Evolutionary conservation across 2,113 vertebrate species (phyloP), one percentile per base, ranked within the genome.

Genomic region (Numenius arquata): DNA sequence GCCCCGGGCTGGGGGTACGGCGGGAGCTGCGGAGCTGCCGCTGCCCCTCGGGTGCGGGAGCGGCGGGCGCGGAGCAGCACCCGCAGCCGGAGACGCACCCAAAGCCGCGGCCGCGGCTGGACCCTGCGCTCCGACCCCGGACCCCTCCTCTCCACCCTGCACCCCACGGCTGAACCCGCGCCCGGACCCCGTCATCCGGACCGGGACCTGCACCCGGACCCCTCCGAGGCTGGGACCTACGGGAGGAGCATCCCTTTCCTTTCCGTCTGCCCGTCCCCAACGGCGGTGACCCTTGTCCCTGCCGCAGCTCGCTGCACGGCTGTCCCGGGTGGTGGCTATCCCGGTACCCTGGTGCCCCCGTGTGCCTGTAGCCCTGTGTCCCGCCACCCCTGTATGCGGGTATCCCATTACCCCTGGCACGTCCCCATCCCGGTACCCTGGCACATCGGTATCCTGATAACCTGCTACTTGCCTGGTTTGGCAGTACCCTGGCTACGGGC

Each of bases 331-430:
- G n/a, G 21, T 20, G 85, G n/a, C 40, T 18, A 8, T 7, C 70
- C 27, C 8, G 14, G 50, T 58, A 41, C 30, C 65, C n/a, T 11
- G 22, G 12, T 68, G 47, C 15, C 53, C 45, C 32, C 3, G 27
- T 30, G 62, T 50, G 43, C 43, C 52, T 12, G 63, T 16, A 15
- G 8, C 45, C 43, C 58, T 34, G 85, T 26, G 43, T 50, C 41
- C 52, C 4, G 8, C 38, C 59, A 23, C 8, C n/a, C 32, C 40
- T 4, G 6, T 8, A 0, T 8, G 23, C 13, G 12, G 40, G 19
- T 52, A n/a, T 20, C 30, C 23, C 34, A 4, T 43, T n/a, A 12
- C 38, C 32, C 32, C 34, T 19, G 34, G 45, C 34, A 48, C 66
- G 27, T 48, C 66, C 6, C 22, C 47, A 48, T 48, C 45, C 18